A percentile compares a stretch with the other conserved stretches of the same genome.
Conservation (phyloP, 2,888 invertebrate genomes). For the Muschampia plurimacula region DNA sequence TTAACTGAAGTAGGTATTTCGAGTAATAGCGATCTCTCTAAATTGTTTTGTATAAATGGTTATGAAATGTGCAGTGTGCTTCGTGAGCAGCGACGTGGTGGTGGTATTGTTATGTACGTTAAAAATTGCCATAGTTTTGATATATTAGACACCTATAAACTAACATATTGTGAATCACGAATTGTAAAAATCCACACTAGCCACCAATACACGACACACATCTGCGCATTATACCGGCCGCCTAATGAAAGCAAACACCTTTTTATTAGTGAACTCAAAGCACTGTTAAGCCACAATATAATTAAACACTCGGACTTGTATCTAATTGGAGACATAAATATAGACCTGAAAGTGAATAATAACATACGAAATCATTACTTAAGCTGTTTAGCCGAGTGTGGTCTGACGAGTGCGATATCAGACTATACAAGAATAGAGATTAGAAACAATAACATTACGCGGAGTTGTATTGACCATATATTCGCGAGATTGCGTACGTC, state of each 20-base stretch:
- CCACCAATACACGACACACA: slow-evolving; percentile 16
- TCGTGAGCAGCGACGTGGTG: not conserved
- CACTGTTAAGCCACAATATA: not conserved
- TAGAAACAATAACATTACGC: slow-evolving; percentile 4
- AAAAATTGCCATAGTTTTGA: not conserved
- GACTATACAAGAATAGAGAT: slow-evolving; percentile 38
- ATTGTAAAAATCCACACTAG: not conserved
- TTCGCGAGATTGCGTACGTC: slow-evolving; percentile 36
- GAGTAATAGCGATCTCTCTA: not conserved
- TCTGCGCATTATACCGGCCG: not conserved
- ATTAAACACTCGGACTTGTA: slow-evolving; percentile 24
- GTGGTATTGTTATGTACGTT: not conserved
- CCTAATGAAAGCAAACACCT: slow-evolving; percentile 36
- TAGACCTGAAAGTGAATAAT: slow-evolving; percentile 7
- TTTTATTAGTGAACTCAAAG: slow-evolving; percentile 36
- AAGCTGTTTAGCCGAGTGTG: slow-evolving; percentile 25
- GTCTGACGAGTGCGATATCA: slow-evolving; percentile 34
- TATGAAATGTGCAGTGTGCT: not conserved
- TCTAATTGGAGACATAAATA: slow-evolving; percentile 38
- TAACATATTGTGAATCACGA: not conserved
- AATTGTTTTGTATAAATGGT: not conserved
- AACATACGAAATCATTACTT: slow-evolving; percentile 20
- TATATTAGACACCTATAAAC: not conserved
- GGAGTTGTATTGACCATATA: slow-evolving; percentile 41
- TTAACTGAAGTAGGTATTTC: not conserved